Evolutionary conservation across 2,113 vertebrate species (phyloP), one percentile per base, ranked within the genome.

Genomic region (Psettodes erumei): DNA sequence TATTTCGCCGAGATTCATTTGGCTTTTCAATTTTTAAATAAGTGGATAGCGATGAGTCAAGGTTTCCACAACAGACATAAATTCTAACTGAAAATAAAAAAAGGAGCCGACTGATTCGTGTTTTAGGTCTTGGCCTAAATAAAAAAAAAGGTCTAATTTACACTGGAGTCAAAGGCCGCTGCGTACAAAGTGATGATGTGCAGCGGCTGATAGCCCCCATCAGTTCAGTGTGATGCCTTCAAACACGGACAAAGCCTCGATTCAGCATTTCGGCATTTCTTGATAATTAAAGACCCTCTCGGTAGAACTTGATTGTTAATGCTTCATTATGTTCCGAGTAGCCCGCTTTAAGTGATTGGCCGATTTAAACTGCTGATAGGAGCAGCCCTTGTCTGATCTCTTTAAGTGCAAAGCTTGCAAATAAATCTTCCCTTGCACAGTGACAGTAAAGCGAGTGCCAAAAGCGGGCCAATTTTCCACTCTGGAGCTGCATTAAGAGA

Each of bases 351-450:
- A 95, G 92, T 93, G 92, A 94, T 94, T 94, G 93, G 90, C 81
- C 47, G 28, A 91, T 93, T 88, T 79, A 94, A 94, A 94, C 81
- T 94, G 94, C 94, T 95, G 94, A 95, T 92, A 87, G 78, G 89
- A 86, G 91, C 92, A 92, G 84, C 70, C 80, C 85, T 72, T 78
- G 89, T 93, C 91, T 88, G 90, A 93, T 92, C 90, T 90, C 79
- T 91, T 92, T 94, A 94, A 93, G 93, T 92, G 93, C 91, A 92
- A 87, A 79, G 85, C 86, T 80, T 83, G 80, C 67, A 43, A 85
- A 93, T 94, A 94, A 94, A 94, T 94, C 91, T 89, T 45, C 67
- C 62, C 71, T 80, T 72, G 62, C 77, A 85, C 78, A 82, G 80
- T 79, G 81, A 88, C 83, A 84, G 82, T 79, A 82, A 85, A 88